These are phyloP conservation scores for Catajapyx aquilonaris DNA, from an alignment of 1,140 invertebrate species.

Conservation along the genomic window DNA sequence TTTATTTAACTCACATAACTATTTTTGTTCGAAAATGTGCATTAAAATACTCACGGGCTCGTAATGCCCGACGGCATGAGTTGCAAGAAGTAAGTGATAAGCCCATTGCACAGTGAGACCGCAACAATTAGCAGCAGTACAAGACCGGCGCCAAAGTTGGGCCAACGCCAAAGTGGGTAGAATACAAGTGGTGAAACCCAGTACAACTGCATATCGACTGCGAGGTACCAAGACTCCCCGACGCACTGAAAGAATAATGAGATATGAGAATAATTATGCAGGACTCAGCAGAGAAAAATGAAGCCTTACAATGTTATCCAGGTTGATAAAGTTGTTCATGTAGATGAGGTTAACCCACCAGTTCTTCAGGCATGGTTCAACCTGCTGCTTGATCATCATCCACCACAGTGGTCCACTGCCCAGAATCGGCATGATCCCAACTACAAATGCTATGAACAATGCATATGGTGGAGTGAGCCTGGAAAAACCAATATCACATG, in stretches of 20 bases:
- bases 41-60: too few species aligned
- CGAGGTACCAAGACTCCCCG: slow-evolving; percentile 28
- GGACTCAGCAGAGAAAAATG: slow-evolving; percentile 6
- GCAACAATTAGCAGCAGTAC: too few species aligned
- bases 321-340: slow-evolving; percentile 59
- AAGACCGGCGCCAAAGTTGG: too few species aligned
- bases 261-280: slow-evolving; percentile 6
- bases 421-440: slow-evolving; percentile 40
- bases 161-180: slow-evolving; percentile 20
- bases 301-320: slow-evolving; percentile 33
- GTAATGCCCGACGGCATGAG: too few species aligned
- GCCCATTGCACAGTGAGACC: too few species aligned
- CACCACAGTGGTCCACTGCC: slow-evolving; percentile 44
- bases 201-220: slow-evolving; percentile 52
- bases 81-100: too few species aligned
- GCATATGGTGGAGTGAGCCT: slow-evolving; percentile 47
- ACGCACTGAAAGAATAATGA: slow-evolving; percentile 28
- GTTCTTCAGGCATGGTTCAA: slow-evolving; percentile 37
- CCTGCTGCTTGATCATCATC: slow-evolving; percentile 30
- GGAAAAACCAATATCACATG: slow-evolving; percentile 15
- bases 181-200: slow-evolving; percentile 29
- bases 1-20: too few species aligned
- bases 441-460: slow-evolving; percentile 41
- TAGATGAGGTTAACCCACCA: slow-evolving; percentile 74
- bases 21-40: too few species aligned